These are phyloP conservation scores for Zosterops pallidus DNA, from an alignment of 2,113 vertebrate species.

Conservation along the genomic window DNA sequence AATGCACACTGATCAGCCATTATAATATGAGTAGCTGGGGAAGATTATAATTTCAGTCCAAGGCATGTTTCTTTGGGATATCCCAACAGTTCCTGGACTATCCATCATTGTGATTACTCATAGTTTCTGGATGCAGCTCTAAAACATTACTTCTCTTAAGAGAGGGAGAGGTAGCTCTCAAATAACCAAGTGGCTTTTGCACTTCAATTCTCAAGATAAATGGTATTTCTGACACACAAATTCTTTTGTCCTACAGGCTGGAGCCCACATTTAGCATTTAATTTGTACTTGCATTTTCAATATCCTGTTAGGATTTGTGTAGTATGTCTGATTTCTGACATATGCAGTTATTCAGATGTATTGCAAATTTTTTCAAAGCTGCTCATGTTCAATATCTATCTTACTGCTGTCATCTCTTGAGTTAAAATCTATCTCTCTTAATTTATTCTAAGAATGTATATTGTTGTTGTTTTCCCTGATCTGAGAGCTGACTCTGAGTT, in stretches of 20 bases:
- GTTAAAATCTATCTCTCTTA: neutral
- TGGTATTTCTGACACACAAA: neutral
- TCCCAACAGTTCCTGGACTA: neutral
- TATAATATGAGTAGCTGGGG: neutral
- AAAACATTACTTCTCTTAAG: neutral
- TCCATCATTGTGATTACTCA: neutral
- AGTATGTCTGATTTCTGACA: neutral
- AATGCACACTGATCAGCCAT: neutral
- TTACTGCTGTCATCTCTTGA: neutral
- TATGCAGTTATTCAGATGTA: neutral
- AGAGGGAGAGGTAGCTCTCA: neutral
- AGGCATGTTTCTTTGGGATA: neutral
- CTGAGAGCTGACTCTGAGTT: neutral
- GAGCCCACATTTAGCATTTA: neutral
- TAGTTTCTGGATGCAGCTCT: constrained; percentile 4
- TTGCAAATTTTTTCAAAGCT: neutral
- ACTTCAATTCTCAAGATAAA: neutral
- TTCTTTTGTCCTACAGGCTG: neutral
- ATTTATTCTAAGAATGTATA: neutral
- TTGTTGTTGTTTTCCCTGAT: neutral
- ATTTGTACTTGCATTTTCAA: constrained; percentile 14
- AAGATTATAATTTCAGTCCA: neutral
- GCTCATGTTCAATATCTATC: neutral
- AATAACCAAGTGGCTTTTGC: neutral
- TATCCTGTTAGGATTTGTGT: constrained; percentile 12